Base-by-base conservation (phyloP, 2,888 invertebrate genomes). In the Rosalia funebris region DNA sequence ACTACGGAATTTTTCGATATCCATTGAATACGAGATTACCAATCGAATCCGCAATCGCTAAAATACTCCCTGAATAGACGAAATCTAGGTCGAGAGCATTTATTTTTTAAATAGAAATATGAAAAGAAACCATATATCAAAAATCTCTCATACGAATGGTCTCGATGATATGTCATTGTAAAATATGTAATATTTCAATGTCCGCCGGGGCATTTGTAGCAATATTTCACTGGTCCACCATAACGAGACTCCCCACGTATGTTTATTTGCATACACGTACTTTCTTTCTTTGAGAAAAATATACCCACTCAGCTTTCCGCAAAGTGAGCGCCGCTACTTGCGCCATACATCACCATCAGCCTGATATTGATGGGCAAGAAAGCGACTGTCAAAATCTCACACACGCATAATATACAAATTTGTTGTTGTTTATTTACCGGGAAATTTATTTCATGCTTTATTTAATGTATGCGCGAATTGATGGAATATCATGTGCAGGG, bases 121-220 rank as follows among this genome's bases (percentile, higher is more conserved):
- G 56, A 54, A 62, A 58, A 64, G 57, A 58, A 66, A 63, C 73
- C 74, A 80, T 80, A 74, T 76, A 79, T 81, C 80, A 81, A 80
- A 79, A 80, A 78, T 80, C 79, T 79, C 73, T 75, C 75, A 67
- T 76, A 77, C 79, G 79, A 79, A 80, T 77, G 78, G 75, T 75
- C 70, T 74, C 78, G 81, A 81, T 81, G 81, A 81, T 81, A 81
- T 77, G 80, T 81, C 80, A 80, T 79, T 77, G 77, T 80, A 77
- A 81, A 81, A 81, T 79, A 78, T 75, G 75, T 72, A 71, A 80
- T 80, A 78, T 79, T 79, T 80, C 79, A 80, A 79, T 79, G 81
- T 81, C 81, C 78, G 76, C 72, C 68, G 71, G 77, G 75, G 75
- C 74, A 76, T 77, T 76, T 74, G 71, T 66, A 71, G 75, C 77